Base-by-base conservation (phyloP, 2,113 vertebrate species). In the Sapajus apella region DNA sequence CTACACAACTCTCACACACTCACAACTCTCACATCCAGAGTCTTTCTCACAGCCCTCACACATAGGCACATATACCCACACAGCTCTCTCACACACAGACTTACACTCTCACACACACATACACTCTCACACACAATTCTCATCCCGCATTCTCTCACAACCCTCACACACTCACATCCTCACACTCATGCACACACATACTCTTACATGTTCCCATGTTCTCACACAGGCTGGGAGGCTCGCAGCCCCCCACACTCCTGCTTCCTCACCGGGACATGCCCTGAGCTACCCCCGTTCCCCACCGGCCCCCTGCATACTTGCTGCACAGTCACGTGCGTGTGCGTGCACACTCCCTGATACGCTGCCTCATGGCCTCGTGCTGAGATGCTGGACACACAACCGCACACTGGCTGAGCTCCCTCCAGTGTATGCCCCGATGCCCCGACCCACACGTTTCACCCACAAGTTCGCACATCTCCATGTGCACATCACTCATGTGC, bases 281-380 rank as follows among this genome's bases (percentile, higher is more conserved):
- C 14, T 21, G 12, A 17, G 17, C 30, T 43, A 20, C 50, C 7
- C 7, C 27, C 45, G 47, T 56, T 21, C 77, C 77, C 32, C 14
- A 10, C 23, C 3, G 1, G 30, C 47, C 75, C 5, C 20, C 23
- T 14, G 18, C 14, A n/a, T 12, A 55, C 56, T 52, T 9, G 5
- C 30, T 6, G 2, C 30, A 23, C 73, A 25, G 21, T 25, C 27
- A 30, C 25, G 0, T 25, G 6, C 35, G 0, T 2, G 8, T 2
- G 14, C 1, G 0, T 10, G 25, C 17, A 14, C 52, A 18, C n/a
- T 1, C 32, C 23, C 32, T 25, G 21, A n/a, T n/a, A 30, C 17
- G 1, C 9, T 16, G 2, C 27, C 27, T 72, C 81, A 32, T 2
- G 6, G 13, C 89, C 0, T 0, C 2, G 13, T 11, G 8, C 70